Evolutionary conservation across 2,888 invertebrate genomes (phyloP), one percentile per base, ranked within the genome.

Genomic region (Conomelus anceps): DNA sequence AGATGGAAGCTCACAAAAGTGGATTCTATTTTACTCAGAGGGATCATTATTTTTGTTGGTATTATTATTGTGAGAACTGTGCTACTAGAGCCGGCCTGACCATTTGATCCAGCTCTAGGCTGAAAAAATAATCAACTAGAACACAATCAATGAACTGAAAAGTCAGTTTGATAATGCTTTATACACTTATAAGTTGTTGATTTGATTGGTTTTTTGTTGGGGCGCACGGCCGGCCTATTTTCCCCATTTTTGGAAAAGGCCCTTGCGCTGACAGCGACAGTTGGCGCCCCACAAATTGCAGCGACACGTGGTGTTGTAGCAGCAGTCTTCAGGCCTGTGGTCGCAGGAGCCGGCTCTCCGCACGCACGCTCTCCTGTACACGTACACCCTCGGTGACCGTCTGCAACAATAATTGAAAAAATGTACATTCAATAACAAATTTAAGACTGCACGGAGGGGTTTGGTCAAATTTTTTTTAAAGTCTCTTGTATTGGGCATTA

Each of bases 231-330:
- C 85, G 3, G 86, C 88, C 90, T 91, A 91, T 90, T 91, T 91
- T 89, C 91, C 92, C 92, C 97, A 97, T 94, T 97, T 97, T 93
- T 97, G 97, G 95, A 97, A 97, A 93, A 97, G 95, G 90, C 98
- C 97, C 95, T 96, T 96, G 92, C 97, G 95, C 93, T 97, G 97
- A 93, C 97, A 98, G 92, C 96, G 95, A 93, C 98, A 97, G 94
- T 98, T 97, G 93, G 96, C 96, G 90, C 97, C 97, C 97, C 97
- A 97, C 89, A 97, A 94, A 94, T 97, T 97, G 95, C 98, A 98
- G 91, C 97, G 95, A 94, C 98, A 98, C 91, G 97, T 96, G 91
- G 97, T 96, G 92, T 96, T 97, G 94, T 96, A 96, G 95, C 97
- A 97, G 94, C 97, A 97, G 93, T 97, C 97, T 91, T 96, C 96